Evolutionary conservation across 2,888 invertebrate species (phyloP).

Genomic region (Thera britannica): DNA sequence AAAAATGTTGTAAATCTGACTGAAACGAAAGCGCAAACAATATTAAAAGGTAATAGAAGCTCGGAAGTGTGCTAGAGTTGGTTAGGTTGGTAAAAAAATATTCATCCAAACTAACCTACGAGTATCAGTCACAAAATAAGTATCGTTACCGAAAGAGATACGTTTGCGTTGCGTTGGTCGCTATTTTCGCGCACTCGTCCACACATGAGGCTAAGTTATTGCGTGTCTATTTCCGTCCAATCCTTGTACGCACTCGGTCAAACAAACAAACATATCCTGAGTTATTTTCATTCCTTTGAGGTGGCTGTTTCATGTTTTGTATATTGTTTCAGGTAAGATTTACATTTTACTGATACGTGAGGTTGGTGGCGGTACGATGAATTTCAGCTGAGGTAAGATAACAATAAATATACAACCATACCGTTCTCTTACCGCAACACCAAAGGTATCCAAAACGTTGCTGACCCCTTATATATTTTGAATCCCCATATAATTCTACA

Average conservation of each 20-base stretch:
- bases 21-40: too few species aligned
- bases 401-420: background rate
- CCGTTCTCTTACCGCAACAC: too few species aligned
- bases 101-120: too few species aligned
- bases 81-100: too few species aligned
- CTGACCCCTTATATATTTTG: too few species aligned
- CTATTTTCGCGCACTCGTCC: constrained; percentile 61
- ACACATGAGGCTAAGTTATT: constrained; percentile 25
- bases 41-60: too few species aligned
- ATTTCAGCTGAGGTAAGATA: constrained; percentile 7
- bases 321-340: constrained; percentile 67
- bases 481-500: too few species aligned
- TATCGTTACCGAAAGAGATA: constrained; percentile 38
- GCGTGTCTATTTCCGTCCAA: constrained; percentile 28
- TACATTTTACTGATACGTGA: constrained; percentile 14
- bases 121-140: constrained; percentile 1
- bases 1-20: too few species aligned
- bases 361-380: background rate
- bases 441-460: too few species aligned
- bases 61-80: too few species aligned
- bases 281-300: constrained; percentile 49
- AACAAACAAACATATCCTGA: constrained; percentile 29
- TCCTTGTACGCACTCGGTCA: constrained; percentile 18
- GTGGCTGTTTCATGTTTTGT: constrained; percentile 46
- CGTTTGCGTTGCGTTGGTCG: constrained; percentile 58